Evolutionary conservation across 2,113 vertebrate species (phyloP), one percentile per base, ranked within the genome.

Genomic region (Orthochromis malagaraziensis): DNA sequence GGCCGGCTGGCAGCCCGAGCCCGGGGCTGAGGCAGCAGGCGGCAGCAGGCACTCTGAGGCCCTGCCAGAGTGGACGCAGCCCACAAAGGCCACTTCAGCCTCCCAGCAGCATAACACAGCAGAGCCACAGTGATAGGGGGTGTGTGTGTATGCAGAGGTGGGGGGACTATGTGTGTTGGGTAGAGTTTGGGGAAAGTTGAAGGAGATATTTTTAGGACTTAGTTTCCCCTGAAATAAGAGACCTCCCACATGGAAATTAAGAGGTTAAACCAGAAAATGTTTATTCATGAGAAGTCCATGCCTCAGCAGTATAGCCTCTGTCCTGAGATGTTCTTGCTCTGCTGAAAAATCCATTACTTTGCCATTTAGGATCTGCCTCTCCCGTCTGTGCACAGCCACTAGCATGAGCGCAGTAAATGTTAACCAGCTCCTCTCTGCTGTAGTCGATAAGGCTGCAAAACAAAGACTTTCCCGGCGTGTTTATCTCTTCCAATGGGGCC

Each of bases 71-170:
- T 91, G 94, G 94, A 94, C 89, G 54, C 68, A 94, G 87, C 92
- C 95, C 95, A 92, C 94, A 96, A 94, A 95, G 94, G 93, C 93
- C 93, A 95, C 93, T 95, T 95, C 96, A 95, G 93, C 94, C 93
- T 95, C 94, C 91, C 91, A 87, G 42, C 92, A 92, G 94, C 90
- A 92, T 83, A 93, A 84, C 92, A 93, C 91, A 93, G 93, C 88
- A 84, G 88, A 91, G 92, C 94, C 93, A 88, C 92, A 94, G 93
- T 73, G 90, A 87, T 83, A 79, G 80, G 42, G 53, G 4, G 63
- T 65, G 77, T 83, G 70, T 81, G 14, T 91, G 83, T 77, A 80
- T 88, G 94, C 88, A 87, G 85, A 84, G 5, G 40, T 19, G 14
- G 40, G 24, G 42, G 40, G 40, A 6, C 24, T 49, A 73, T 47